A percentile compares a stretch with the other conserved stretches of the same genome.
Conservation (phyloP, 2,888 invertebrate species). For the Rhyacophila evoluta region DNA sequence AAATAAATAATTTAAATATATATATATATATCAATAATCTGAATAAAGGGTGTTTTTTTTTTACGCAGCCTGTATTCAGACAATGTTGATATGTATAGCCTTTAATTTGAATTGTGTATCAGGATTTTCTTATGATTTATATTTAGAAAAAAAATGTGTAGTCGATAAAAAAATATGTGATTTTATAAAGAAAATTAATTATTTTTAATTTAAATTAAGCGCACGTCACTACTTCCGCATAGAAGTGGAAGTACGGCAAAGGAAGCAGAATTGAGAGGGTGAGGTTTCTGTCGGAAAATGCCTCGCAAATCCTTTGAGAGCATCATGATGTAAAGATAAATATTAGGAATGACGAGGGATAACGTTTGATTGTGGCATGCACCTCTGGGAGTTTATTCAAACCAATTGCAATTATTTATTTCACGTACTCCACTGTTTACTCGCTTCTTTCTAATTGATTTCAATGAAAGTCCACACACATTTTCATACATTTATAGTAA, state of each 20-base stretch:
- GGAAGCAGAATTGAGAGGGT: conserved; percentile 24
- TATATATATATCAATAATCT: too few species aligned
- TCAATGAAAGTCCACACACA: not conserved
- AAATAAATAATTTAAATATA: too few species aligned
- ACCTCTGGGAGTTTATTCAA: conserved; percentile 23
- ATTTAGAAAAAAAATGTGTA: too few species aligned
- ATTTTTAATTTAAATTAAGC: too few species aligned
- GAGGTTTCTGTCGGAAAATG: conserved; percentile 15
- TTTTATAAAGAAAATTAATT: not conserved
- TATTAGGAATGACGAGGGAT: conserved; percentile 47
- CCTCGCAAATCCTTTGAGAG: conserved; percentile 27
- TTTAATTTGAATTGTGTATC: too few species aligned
- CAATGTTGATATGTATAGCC: too few species aligned
- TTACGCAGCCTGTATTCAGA: too few species aligned
- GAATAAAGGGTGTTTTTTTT: too few species aligned
- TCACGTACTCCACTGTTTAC: not conserved
- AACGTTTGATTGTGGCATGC: conserved; percentile 45
- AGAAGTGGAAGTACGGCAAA: not conserved
- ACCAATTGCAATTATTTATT: conserved; percentile 24
- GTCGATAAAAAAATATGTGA: too few species aligned
- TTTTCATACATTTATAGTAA: too few species aligned
- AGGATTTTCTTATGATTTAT: too few species aligned
- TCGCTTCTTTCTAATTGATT: not conserved
- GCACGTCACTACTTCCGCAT: not conserved
- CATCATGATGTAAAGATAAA: conserved; percentile 38